phyloP scores from a whole-genome alignment of 2,888 invertebrate genomes.

The Automeris io region DNA sequence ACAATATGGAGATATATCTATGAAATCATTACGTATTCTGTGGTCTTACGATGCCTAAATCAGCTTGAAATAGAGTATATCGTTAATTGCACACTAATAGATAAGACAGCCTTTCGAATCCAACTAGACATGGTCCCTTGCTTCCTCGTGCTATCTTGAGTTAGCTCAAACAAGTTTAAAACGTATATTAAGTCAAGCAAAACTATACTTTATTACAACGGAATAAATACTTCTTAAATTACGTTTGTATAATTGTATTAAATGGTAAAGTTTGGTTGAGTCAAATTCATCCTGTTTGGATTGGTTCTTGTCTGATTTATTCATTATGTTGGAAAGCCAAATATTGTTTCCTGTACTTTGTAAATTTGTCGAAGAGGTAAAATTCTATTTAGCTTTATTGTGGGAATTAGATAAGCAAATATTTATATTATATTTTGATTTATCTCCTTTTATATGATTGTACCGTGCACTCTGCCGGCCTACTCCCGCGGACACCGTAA shows the following conservation, averaged over 20 bases:
- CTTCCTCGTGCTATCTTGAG: conserved; percentile 8
- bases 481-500: too few relatives aligned
- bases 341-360: conserved; percentile 5
- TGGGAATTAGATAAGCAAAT: neutral
- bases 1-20: too few relatives aligned
- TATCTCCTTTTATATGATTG: too few relatives aligned
- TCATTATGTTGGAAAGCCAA: conserved; percentile 9
- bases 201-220: conserved; percentile 1
- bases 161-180: neutral
- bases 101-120: conserved; percentile 8
- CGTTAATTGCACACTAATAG: conserved; percentile 6
- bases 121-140: conserved; percentile 9
- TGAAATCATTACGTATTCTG: too few relatives aligned
- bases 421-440: too few relatives aligned
- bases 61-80: neutral
- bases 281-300: conserved; percentile 10
- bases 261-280: conserved; percentile 6
- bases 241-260: neutral
- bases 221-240: neutral
- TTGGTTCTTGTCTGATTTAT: conserved; percentile 11
- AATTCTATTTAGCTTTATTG: neutral
- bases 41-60: too few relatives aligned
- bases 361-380: neutral
- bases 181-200: neutral
- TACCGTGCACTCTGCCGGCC: too few relatives aligned